Evolutionary conservation across 2,113 vertebrate genomes (phyloP).

Genomic region (Pterocles gutturalis): DNA sequence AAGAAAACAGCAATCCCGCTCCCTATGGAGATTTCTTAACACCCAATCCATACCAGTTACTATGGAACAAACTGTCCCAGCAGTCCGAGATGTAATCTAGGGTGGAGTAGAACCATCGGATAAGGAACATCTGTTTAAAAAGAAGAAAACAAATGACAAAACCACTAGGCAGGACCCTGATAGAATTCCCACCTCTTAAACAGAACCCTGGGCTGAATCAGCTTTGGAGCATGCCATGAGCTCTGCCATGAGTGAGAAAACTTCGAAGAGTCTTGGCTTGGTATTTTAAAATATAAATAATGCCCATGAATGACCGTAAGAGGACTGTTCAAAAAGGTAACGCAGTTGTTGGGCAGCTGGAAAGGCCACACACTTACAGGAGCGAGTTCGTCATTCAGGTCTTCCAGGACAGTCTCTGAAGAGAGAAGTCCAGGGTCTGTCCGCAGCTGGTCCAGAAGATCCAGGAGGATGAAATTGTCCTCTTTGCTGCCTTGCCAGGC

Average conservation of each 20-base stretch:
- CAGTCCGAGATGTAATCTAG: conserved; percentile 86
- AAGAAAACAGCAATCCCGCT: neutral
- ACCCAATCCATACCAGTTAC: conserved; percentile 86
- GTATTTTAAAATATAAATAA: neutral
- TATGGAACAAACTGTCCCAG: conserved; percentile 90
- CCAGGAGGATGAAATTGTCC: conserved; percentile 86
- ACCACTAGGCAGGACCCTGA: neutral
- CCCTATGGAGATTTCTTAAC: fast-evolving
- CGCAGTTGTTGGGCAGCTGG: fast-evolving
- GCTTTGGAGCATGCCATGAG: fast-evolving
- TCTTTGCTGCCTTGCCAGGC: conserved; percentile 90
- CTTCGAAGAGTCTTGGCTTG: neutral
- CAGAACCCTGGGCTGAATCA: fast-evolving
- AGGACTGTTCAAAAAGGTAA: neutral
- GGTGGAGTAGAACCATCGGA: conserved; percentile 88
- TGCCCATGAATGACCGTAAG: neutral
- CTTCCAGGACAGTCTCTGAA: conserved; percentile 84
- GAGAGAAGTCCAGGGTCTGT: conserved; percentile 88
- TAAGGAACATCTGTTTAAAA: conserved; percentile 85
- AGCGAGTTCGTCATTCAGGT: conserved; percentile 92
- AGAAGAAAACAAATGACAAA: neutral
- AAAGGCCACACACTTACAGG: conserved; percentile 77
- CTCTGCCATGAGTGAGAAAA: neutral
- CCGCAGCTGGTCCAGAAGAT: conserved; percentile 87
- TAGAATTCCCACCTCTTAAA: neutral